A percentile compares a stretch with the other conserved stretches of the same genome.
Evolutionary conservation across 2,113 vertebrate genomes (phyloP).

Genomic region (Ochotona curzoniae): DNA sequence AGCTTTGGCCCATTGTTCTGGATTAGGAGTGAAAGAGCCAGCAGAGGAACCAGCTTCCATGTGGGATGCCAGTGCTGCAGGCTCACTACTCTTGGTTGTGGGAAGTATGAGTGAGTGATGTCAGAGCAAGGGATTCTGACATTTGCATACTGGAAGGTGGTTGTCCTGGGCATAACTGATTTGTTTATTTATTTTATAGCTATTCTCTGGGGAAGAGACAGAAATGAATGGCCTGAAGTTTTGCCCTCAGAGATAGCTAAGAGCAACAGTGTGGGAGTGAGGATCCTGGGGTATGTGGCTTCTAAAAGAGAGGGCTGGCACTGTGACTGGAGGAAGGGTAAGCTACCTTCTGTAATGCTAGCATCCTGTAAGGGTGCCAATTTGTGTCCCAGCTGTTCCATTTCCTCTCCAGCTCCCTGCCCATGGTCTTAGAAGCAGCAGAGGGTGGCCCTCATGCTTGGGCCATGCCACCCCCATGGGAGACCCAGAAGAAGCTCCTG

Average conservation of each 20-base stretch:
- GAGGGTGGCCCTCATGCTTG: too few relatives aligned
- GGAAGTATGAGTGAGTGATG: background rate
- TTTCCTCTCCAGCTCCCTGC: too few relatives aligned
- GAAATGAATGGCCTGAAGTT: background rate
- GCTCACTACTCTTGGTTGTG: background rate
- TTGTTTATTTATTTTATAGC: background rate
- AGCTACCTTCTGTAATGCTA: too few relatives aligned
- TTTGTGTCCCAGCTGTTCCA: too few relatives aligned
- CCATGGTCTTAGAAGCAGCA: too few relatives aligned
- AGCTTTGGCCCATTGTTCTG: background rate
- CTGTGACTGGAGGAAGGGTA: too few relatives aligned
- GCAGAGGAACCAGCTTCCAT: too few relatives aligned
- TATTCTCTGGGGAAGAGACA: background rate
- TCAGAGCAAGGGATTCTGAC: background rate
- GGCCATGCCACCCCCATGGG: too few relatives aligned
- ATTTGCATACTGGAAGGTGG: background rate
- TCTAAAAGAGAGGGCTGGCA: background rate
- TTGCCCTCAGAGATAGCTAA: background rate
- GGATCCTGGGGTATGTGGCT: background rate
- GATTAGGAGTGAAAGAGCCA: too few relatives aligned
- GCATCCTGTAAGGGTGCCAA: too few relatives aligned
- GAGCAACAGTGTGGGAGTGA: background rate
- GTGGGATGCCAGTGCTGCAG: background rate
- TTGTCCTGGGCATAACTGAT: background rate
- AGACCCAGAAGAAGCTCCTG: too few relatives aligned